Percentiles rank a stretch among this genome's conserved stretches.
Conservation (phyloP, 2,113 vertebrate genomes). For the Callospermophilus lateralis region DNA sequence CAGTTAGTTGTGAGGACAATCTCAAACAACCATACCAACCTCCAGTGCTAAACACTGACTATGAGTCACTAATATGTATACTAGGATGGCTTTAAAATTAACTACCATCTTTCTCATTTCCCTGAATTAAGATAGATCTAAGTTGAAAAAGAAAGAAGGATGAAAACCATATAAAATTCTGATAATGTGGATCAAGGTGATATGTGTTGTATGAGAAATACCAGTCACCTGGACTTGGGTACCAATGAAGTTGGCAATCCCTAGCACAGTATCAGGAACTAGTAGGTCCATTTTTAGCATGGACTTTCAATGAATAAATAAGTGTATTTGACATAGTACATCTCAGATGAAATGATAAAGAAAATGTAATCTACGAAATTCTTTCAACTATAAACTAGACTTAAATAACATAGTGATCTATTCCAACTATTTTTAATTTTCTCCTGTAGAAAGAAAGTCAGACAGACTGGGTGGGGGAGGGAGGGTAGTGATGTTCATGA, state of each 20-base stretch:
- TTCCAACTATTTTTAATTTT: slow-evolving; percentile 51
- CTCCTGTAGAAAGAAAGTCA: neutral
- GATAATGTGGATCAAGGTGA: neutral
- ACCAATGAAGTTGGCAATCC: neutral
- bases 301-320: neutral
- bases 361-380: slow-evolving; percentile 10
- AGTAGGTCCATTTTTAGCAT: neutral
- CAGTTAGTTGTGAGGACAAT: neutral
- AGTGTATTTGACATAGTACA: neutral
- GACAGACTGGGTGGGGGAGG: too few relatives aligned
- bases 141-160: neutral
- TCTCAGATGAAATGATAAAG: neutral
- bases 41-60: neutral
- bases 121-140: slow-evolving; percentile 41
- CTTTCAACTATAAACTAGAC: neutral
- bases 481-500: neutral
- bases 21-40: neutral
- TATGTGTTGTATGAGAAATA: neutral
- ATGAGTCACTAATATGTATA: neutral
- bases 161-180: neutral
- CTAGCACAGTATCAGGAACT: neutral
- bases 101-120: neutral
- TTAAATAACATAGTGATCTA: slow-evolving; percentile 34
- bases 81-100: slow-evolving; percentile 9
- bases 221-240: neutral